Percentiles rank a stretch among this genome's conserved stretches.
phyloP scores from a whole-genome alignment of 2,797 vertebrate genomes.

The Brotula barbata region DNA sequence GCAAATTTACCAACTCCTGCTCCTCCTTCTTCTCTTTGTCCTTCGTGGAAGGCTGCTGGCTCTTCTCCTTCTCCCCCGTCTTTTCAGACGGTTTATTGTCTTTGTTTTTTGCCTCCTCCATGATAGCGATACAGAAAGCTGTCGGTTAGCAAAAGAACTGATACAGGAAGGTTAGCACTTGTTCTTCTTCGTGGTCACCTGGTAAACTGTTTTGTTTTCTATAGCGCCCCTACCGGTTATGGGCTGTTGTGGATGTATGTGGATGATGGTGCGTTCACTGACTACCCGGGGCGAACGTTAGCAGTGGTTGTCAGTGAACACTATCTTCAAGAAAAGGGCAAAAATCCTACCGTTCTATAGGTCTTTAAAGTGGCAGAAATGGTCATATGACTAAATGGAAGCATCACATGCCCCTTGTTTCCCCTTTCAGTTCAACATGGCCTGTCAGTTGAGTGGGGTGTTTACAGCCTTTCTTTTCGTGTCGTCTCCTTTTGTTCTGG shows the following conservation, averaged over 20 bases:
- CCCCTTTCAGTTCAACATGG: slow-evolving; percentile 47
- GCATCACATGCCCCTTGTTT: slow-evolving; percentile 52
- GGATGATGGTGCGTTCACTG: slow-evolving; percentile 2
- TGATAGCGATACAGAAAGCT: slow-evolving; percentile 52
- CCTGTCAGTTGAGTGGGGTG: neutral
- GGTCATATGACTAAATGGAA: slow-evolving; percentile 61
- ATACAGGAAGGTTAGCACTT: neutral
- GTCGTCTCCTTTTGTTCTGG: neutral
- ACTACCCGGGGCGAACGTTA: too few species aligned
- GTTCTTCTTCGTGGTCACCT: slow-evolving; percentile 23
- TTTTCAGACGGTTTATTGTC: slow-evolving; percentile 78
- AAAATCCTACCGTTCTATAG: slow-evolving; percentile 22
- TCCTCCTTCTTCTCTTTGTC: slow-evolving; percentile 85
- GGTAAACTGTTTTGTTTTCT: neutral
- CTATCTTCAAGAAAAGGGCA: fast-evolving
- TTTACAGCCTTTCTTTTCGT: neutral
- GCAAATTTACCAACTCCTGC: slow-evolving; percentile 77
- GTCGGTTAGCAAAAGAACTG: slow-evolving; percentile 46
- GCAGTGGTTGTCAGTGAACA: neutral
- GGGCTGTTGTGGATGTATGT: fast-evolving
- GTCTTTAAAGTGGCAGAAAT: slow-evolving; percentile 23
- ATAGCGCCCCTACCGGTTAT: slow-evolving; percentile 39
- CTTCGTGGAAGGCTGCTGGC: slow-evolving; percentile 74
- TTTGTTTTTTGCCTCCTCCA: slow-evolving; percentile 83
- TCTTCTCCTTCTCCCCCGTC: slow-evolving; percentile 79